Evolutionary conservation across 1,140 invertebrate species (phyloP).

Genomic region (Cotesia chilonis): DNA sequence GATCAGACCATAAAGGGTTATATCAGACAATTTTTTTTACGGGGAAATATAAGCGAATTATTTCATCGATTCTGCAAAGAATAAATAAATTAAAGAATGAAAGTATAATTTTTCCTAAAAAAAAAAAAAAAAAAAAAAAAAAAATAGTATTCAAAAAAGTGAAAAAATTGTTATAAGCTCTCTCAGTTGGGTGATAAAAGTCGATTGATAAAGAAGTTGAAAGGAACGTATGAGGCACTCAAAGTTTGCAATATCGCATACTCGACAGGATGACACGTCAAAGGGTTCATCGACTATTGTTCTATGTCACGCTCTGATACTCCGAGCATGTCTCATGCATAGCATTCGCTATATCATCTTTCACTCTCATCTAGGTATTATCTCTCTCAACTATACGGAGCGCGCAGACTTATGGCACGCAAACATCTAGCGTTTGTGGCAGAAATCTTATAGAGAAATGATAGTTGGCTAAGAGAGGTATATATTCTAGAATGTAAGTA

Average conservation of each 20-base stretch:
- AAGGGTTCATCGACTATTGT: conserved; percentile 29
- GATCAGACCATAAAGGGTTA: no score
- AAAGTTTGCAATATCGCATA: conserved; percentile 24
- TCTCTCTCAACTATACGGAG: neutral
- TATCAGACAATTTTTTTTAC: no score
- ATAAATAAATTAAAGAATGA: no score
- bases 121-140: no score
- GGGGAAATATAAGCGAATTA: no score
- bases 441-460: conserved; percentile 17
- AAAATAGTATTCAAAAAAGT: no score
- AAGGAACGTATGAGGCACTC: conserved; percentile 9
- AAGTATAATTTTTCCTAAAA: no score
- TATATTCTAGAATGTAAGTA: neutral
- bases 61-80: no score
- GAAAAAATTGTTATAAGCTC: neutral
- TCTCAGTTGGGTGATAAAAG: no score
- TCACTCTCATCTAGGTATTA: neutral
- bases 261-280: conserved; percentile 21
- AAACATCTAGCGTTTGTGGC: conserved; percentile 25
- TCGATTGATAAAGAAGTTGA: neutral
- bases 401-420: neutral
- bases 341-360: neutral
- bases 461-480: neutral
- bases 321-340: conserved; percentile 18
- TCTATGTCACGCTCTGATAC: conserved; percentile 19